Conservation (phyloP, 2,113 vertebrate genomes). For the Macquaria ambigua region DNA sequence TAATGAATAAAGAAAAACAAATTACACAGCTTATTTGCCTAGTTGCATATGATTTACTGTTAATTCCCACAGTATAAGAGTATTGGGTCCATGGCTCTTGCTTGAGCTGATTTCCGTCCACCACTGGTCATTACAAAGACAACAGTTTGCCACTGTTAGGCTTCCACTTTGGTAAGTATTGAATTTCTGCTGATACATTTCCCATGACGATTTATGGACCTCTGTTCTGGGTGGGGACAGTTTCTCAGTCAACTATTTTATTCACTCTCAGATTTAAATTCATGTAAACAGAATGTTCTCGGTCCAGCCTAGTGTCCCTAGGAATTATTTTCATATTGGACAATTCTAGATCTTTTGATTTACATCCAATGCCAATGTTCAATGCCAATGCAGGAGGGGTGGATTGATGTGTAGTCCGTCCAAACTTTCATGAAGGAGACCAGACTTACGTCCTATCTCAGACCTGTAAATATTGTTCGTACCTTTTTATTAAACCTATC, state of each 20-base stretch:
- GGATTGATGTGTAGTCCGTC: background rate
- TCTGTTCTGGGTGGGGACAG: background rate
- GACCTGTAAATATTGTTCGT: background rate
- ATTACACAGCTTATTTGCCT: conserved; percentile 39
- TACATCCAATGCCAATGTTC: background rate
- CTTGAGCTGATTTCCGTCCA: background rate
- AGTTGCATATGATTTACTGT: conserved; percentile 47
- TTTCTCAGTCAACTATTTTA: background rate
- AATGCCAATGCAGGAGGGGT: background rate
- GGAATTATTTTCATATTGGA: background rate
- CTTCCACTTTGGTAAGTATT: background rate
- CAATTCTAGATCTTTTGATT: background rate
- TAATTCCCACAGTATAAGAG: conserved; percentile 20
- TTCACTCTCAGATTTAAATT: conserved; percentile 7
- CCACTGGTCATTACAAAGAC: conserved; percentile 11
- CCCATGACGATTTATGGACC: conserved; percentile 21
- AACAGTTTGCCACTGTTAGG: background rate
- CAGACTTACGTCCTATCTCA: background rate
- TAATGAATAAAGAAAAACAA: conserved; percentile 55
- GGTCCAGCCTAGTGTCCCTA: background rate
- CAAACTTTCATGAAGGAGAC: background rate
- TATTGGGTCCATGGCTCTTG: background rate
- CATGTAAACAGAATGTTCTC: background rate
- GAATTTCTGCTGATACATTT: background rate
- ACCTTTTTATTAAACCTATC: background rate